Evolutionary conservation across 2,888 invertebrate genomes (phyloP), one percentile per base, ranked within the genome.

Genomic region (Gortyna flavago): DNA sequence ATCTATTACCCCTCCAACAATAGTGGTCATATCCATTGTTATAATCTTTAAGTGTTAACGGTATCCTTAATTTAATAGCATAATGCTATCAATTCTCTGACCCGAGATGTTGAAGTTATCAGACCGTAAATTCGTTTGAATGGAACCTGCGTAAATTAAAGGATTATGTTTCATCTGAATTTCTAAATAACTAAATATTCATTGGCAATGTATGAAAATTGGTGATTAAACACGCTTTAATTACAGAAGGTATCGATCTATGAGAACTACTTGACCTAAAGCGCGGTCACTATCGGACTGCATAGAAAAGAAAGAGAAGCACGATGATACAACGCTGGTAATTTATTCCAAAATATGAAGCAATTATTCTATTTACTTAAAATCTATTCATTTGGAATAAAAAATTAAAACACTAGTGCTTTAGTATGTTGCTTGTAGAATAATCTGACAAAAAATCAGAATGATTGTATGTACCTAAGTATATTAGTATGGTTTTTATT

Each of bases 41-140:
- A 80, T 83, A 59, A 83, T 78, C 72, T 77, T 68, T 68, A 73
- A 73, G 68, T 61, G 69, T 61, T 65, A 69, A 75, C 66, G 54
- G 54, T 68, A 66, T 75, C 80, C 80, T 78, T 78, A 78, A 86
- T 87, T 86, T 85, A 80, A 87, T 75, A 80, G 70, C 67, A 64
- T 75, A 70, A 86, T 80, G 72, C 38, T 74, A 76, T 72, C 73
- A 66, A 75, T 70, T 68, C 54, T 69, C 11, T 75, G 79, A 86
- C 86, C 79, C 73, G 65, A 83, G 67, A 83, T 79, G 79, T 77
- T 67, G 85, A 85, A 74, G 64, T 77, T 73, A 84, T 64, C 77
- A 85, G 79, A 85, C 87, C 87, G 85, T 81, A 85, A 87, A 87
- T 84, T 77, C 57, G 62, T 83, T 83, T 77, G 80, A 87, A 83